Conservation (phyloP, 1,140 invertebrate genomes). For the Neodiprion pinetum region DNA sequence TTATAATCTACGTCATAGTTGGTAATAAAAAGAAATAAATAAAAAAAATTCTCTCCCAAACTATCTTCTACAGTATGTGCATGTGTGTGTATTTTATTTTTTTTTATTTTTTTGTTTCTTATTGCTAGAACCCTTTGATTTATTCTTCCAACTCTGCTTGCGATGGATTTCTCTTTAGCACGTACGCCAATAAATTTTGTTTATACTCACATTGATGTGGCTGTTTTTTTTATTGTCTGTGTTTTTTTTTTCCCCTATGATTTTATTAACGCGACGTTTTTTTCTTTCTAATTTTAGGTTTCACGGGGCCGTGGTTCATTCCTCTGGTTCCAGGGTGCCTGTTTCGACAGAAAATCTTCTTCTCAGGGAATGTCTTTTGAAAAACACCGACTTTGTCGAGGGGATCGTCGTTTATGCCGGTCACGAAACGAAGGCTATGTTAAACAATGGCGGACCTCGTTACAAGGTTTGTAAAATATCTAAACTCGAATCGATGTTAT, state of each 20-base stretch:
- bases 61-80: too few species aligned
- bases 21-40: background rate
- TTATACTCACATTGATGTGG: background rate
- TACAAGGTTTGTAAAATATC: constrained; percentile 72
- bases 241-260: background rate
- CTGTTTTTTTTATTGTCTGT: background rate
- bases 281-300: constrained; percentile 65
- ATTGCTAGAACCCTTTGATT: too few species aligned
- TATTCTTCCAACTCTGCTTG: too few species aligned
- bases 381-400: constrained; percentile 94
- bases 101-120: too few species aligned
- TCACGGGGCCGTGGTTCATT: constrained; percentile 87
- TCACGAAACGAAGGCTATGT: constrained; percentile 97
- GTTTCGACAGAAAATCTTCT: constrained; percentile 93
- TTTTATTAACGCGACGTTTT: background rate
- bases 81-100: too few species aligned
- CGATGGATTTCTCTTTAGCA: background rate
- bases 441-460: constrained; percentile 94
- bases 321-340: constrained; percentile 78
- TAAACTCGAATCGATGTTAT: background rate
- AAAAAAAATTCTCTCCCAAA: background rate
- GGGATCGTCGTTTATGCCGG: constrained; percentile 98
- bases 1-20: background rate
- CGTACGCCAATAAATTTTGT: background rate
- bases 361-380: constrained; percentile 91